Conservation (phyloP, 1,140 invertebrate species). For the Caenorhabditis elegans region WBcel235 BX284606.5:8280001-8280500, state of each 20-base stretch:
- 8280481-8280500: neutral
- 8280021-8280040: neutral
- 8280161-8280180: too few relatives aligned
- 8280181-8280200: too few relatives aligned
- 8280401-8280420: neutral
- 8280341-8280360: conserved; percentile 11
- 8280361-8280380: conserved; percentile 1
- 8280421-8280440: neutral
- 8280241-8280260: neutral
- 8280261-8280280: conserved; percentile 22
- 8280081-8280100: too few relatives aligned
- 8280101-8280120: too few relatives aligned
- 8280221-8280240: too few relatives aligned
- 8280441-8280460: neutral
- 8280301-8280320: conserved; percentile 37
- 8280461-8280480: neutral
- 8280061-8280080: too few relatives aligned
- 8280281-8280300: neutral
- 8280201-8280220: too few relatives aligned
- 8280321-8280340: neutral
- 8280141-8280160: too few relatives aligned
- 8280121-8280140: too few relatives aligned
- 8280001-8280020: conserved; percentile 47
- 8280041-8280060: too few relatives aligned
- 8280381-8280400: neutral